phyloP scores from a whole-genome alignment of 2,113 vertebrate species.

The Cyanistes caeruleus region DNA sequence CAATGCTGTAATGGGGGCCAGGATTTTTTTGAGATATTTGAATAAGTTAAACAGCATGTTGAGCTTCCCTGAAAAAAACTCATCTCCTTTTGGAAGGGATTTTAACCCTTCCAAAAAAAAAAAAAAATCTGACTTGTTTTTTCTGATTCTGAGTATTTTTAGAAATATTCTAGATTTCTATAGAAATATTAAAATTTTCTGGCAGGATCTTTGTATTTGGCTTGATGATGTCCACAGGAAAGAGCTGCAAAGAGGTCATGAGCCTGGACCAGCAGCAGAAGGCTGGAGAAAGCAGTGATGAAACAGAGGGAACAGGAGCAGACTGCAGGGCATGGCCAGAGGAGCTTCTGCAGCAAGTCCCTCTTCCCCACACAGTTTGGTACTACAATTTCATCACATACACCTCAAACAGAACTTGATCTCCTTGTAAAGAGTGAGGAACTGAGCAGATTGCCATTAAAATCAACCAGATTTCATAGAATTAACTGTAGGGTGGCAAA shows the following conservation, averaged over 20 bases:
- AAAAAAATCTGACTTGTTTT: background rate
- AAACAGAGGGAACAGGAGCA: background rate
- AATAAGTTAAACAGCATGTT: background rate
- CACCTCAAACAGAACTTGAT: background rate
- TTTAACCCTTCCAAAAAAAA: background rate
- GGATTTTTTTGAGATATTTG: background rate
- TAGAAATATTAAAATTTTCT: background rate
- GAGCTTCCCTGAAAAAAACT: background rate
- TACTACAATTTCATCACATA: background rate
- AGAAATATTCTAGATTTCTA: background rate
- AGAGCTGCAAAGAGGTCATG: background rate
- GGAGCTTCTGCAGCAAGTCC: background rate
- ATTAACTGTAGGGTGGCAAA: background rate
- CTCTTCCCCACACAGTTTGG: background rate
- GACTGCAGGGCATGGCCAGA: background rate
- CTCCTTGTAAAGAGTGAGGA: background rate
- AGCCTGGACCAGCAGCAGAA: background rate
- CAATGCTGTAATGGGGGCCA: background rate
- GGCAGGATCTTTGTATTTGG: background rate
- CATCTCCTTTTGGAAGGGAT: background rate
- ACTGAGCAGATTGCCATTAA: background rate
- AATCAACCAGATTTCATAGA: background rate
- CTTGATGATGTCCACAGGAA: background rate
- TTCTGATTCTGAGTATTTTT: background rate
- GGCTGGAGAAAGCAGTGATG: background rate